These are phyloP conservation scores for Cairina moschata DNA, from an alignment of 2,113 vertebrate genomes.

Conservation along the genomic window DNA sequence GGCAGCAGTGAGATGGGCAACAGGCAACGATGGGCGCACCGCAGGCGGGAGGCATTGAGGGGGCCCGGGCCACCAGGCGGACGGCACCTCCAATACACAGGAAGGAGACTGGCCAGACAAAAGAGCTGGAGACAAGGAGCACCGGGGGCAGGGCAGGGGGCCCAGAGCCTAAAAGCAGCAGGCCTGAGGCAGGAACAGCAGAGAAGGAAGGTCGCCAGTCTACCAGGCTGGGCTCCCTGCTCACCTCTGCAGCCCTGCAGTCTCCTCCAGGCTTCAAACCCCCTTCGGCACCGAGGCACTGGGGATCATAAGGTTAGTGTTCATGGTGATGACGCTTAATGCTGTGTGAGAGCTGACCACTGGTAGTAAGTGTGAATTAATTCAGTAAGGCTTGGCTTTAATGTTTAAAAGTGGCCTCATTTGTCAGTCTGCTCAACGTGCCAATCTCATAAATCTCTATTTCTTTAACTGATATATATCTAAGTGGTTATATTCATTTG, in stretches of 20 bases:
- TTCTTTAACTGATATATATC: background rate
- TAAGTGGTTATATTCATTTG: accelerated
- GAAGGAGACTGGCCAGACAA: background rate
- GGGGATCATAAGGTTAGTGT: background rate
- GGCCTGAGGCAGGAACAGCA: accelerated
- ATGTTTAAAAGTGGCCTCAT: background rate
- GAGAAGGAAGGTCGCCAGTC: no score
- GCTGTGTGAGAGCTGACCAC: background rate
- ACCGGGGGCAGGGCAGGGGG: background rate
- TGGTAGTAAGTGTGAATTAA: background rate
- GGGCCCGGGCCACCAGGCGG: background rate
- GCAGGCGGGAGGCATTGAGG: background rate
- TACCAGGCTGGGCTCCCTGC: no score
- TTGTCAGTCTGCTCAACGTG: background rate
- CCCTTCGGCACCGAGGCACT: accelerated
- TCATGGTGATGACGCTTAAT: accelerated
- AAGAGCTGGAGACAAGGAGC: no score
- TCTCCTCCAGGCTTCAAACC: no score
- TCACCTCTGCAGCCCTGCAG: no score
- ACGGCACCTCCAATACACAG: background rate
- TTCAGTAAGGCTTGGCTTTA: background rate
- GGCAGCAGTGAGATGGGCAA: accelerated
- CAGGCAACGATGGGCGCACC: background rate
- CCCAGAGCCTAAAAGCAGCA: accelerated
- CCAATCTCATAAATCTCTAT: background rate